Evolutionary conservation across 2,797 vertebrate species (phyloP).

Genomic region (Strix occidentalis): DNA sequence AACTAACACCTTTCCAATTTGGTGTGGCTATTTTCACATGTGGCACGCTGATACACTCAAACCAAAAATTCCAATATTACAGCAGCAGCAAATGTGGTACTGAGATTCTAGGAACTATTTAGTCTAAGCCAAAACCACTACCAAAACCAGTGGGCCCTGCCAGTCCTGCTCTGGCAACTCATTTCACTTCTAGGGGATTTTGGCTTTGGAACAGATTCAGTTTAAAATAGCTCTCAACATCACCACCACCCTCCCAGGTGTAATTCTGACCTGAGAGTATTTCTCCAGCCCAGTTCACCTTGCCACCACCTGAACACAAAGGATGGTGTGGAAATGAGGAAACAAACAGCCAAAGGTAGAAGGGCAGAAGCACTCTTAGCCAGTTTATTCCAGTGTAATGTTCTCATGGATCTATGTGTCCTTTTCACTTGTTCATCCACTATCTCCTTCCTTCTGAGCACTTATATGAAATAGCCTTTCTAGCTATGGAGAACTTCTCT

Average conservation of each 20-base stretch:
- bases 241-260: neutral
- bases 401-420: neutral
- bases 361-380: neutral
- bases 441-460: neutral
- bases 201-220: neutral
- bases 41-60: neutral
- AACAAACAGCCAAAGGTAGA: neutral
- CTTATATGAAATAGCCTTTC: neutral
- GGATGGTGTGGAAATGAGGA: neutral
- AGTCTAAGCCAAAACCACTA: neutral
- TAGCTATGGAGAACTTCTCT: neutral
- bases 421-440: neutral
- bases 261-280: neutral
- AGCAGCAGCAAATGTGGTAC: neutral
- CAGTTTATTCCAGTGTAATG: neutral
- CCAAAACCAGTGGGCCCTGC: neutral
- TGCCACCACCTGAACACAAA: neutral
- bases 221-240: neutral
- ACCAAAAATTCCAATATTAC: neutral
- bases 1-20: neutral
- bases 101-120: neutral
- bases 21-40: neutral
- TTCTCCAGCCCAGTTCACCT: neutral
- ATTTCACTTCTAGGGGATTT: neutral
- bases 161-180: neutral